These are phyloP conservation scores for Cynocephalus volans DNA, from an alignment of 2,113 vertebrate genomes.

Conservation along the genomic window DNA sequence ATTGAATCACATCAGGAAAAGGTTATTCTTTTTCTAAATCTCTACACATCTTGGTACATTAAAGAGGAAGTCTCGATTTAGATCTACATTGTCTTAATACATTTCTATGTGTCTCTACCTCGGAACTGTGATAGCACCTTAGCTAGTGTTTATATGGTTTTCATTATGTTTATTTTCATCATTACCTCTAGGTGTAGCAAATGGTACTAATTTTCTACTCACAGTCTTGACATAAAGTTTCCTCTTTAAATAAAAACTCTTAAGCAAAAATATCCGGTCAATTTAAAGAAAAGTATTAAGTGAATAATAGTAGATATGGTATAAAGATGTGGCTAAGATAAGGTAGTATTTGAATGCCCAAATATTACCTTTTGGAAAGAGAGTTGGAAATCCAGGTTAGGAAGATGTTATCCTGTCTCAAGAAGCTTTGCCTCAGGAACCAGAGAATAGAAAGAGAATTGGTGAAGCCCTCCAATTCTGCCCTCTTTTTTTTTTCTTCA, in stretches of 20 bases:
- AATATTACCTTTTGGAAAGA: background rate
- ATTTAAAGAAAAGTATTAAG: background rate
- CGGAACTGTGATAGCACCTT: background rate
- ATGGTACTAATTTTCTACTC: background rate
- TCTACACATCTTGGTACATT: background rate
- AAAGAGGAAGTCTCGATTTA: background rate
- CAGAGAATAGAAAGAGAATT: background rate
- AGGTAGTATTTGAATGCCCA: background rate
- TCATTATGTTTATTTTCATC: background rate
- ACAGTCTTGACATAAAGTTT: background rate
- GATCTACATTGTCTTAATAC: background rate
- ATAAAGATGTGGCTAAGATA: background rate
- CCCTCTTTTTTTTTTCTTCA: background rate
- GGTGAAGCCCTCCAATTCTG: rapidly evolving
- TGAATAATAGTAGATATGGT: background rate
- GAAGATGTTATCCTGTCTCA: background rate
- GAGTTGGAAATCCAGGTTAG: background rate
- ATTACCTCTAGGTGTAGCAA: background rate
- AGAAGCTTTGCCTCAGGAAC: background rate
- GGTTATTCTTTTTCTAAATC: background rate
- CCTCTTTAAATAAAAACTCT: background rate
- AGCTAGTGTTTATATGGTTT: background rate
- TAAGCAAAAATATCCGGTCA: background rate
- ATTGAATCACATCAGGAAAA: background rate
- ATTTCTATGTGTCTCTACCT: background rate